A percentile compares a stretch with the other conserved stretches of the same genome.
Evolutionary conservation across 2,113 vertebrate species (phyloP).

Genomic region (Paradisaea rubra): DNA sequence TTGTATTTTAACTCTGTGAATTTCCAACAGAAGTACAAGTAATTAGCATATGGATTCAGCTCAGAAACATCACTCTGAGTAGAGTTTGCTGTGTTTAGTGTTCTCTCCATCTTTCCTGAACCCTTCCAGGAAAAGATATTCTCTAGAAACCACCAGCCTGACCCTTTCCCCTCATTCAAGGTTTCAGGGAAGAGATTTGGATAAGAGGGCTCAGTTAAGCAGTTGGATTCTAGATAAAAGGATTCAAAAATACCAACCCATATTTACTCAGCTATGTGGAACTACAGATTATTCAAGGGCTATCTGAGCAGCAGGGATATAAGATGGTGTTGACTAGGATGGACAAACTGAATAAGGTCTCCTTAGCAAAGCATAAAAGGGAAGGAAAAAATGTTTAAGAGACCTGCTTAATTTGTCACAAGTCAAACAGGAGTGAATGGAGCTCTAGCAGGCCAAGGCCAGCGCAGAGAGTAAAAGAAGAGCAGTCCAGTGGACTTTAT

Average conservation of each 20-base stretch:
- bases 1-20: background rate
- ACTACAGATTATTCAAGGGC: background rate
- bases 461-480: background rate
- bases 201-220: background rate
- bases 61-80: background rate
- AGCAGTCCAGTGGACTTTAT: background rate
- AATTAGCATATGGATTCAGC: background rate
- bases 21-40: background rate
- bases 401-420: background rate
- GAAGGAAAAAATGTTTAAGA: background rate
- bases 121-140: background rate
- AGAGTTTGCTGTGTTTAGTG: background rate
- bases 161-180: background rate
- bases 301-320: background rate
- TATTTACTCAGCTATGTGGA: background rate
- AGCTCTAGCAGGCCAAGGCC: background rate
- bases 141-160: background rate
- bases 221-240: background rate
- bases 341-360: background rate
- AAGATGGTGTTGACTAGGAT: background rate
- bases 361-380: background rate
- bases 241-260: background rate
- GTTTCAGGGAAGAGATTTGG: background rate
- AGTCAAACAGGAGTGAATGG: background rate
- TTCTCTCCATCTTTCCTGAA: background rate